Conservation (phyloP, 1,140 invertebrate genomes). For the Trichonephila inaurata region DNA sequence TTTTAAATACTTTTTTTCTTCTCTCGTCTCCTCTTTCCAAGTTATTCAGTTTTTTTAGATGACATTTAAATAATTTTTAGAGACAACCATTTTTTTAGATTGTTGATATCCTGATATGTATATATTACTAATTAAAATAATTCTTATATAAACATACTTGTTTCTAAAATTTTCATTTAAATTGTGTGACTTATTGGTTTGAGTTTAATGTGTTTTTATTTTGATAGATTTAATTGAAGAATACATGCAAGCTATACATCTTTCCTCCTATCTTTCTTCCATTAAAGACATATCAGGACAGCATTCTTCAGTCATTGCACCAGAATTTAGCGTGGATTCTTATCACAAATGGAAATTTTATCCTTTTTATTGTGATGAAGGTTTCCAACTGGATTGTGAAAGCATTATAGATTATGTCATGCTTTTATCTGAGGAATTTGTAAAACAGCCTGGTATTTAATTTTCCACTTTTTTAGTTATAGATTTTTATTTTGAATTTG, state of each 20-base stretch:
- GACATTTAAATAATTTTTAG: too few relatives aligned
- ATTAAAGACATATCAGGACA: not conserved
- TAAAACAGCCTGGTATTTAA: not conserved
- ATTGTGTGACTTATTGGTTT: not conserved
- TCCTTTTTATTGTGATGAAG: conserved; percentile 55
- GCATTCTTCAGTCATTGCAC: not conserved
- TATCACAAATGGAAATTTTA: conserved; percentile 61
- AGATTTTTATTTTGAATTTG: not conserved
- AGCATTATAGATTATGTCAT: not conserved
- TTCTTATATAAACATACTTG: too few relatives aligned
- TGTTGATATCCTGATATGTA: too few relatives aligned
- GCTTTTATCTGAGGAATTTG: too few relatives aligned
- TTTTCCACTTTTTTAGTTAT: not conserved
- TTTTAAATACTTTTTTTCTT: too few relatives aligned
- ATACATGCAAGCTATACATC: not conserved
- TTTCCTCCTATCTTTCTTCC: conserved; percentile 5
- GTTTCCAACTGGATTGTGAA: conserved; percentile 24
- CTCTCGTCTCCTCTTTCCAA: too few relatives aligned
- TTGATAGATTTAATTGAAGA: not conserved
- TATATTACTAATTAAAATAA: too few relatives aligned
- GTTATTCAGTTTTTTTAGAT: too few relatives aligned
- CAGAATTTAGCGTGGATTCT: not conserved
- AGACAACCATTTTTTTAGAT: too few relatives aligned
- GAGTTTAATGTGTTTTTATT: not conserved
- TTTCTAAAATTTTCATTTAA: not conserved